A percentile compares a stretch with the other conserved stretches of the same genome.
Evolutionary conservation across 2,888 invertebrate genomes (phyloP).

Genomic region (Parnassius orleans): DNA sequence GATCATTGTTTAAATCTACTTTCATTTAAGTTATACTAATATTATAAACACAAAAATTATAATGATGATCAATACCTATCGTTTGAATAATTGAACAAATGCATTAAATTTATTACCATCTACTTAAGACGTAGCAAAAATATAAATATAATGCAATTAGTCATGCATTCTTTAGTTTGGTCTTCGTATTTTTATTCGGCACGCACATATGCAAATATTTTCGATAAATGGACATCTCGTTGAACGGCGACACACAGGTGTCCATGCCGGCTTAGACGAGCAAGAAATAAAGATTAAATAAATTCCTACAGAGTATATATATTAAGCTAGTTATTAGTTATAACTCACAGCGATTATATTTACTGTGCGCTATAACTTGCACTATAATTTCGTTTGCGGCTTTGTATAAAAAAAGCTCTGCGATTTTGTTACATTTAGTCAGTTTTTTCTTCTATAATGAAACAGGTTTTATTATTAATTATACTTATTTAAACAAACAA

Average conservation of each 20-base stretch:
- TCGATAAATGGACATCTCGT: constrained; percentile 48
- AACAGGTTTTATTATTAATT: background rate
- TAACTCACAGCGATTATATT: constrained; percentile 27
- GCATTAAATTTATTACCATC: constrained; percentile 17
- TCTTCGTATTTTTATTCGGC: constrained; percentile 54
- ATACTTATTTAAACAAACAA: too few species aligned
- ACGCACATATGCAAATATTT: constrained; percentile 58
- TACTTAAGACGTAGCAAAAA: constrained; percentile 32
- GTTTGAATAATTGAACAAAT: background rate
- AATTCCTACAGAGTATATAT: constrained; percentile 22
- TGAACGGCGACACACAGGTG: constrained; percentile 50
- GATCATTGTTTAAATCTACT: too few species aligned
- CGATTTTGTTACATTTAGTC: constrained; percentile 15
- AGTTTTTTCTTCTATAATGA: constrained; percentile 18
- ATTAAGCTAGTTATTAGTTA: constrained; percentile 26
- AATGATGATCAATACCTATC: too few species aligned
- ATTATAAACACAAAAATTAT: too few species aligned
- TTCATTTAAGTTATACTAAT: too few species aligned
- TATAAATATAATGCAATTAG: constrained; percentile 46
- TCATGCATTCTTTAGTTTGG: constrained; percentile 56
- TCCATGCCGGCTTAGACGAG: constrained; percentile 34
- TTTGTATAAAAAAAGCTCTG: constrained; percentile 16
- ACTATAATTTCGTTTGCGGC: constrained; percentile 24
- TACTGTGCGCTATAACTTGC: constrained; percentile 28
- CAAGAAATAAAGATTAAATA: constrained; percentile 31